These are phyloP conservation scores for Noturus placidus DNA, from an alignment of 2,113 vertebrate genomes.

Conservation along the genomic window DNA sequence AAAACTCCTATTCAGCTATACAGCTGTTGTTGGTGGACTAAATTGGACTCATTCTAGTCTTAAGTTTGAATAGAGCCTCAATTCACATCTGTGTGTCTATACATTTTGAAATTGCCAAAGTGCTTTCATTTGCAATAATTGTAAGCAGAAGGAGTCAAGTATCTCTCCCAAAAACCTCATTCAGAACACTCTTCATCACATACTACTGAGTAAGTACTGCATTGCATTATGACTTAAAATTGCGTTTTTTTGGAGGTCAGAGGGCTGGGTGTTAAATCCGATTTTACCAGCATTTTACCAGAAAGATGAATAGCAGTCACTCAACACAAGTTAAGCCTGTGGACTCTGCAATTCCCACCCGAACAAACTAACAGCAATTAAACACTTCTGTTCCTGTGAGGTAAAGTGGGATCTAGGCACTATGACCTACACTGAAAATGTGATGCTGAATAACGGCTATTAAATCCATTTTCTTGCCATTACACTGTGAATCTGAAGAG, in stretches of 20 bases:
- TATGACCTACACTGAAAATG: neutral
- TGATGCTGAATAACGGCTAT: neutral
- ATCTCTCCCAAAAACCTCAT: slow-evolving; percentile 7
- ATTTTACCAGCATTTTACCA: neutral
- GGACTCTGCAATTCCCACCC: neutral
- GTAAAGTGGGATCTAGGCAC: slow-evolving; percentile 26
- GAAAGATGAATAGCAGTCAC: neutral
- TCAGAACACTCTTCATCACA: neutral
- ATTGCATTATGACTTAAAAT: slow-evolving; percentile 22
- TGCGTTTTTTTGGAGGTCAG: neutral
- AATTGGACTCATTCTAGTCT: neutral
- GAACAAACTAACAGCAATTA: slow-evolving; percentile 24
- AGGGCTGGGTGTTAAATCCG: neutral
- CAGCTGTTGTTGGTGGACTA: neutral
- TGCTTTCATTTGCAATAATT: neutral
- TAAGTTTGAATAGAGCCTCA: neutral
- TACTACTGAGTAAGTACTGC: neutral
- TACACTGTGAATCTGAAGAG: neutral
- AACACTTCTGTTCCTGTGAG: slow-evolving; percentile 14
- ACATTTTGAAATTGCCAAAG: neutral
- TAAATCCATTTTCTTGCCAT: slow-evolving; percentile 16
- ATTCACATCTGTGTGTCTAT: neutral
- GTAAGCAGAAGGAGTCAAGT: slow-evolving; percentile 8
- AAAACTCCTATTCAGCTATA: neutral
- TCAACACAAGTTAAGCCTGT: neutral